These are phyloP conservation scores for Urocyon cinereoargenteus DNA, from an alignment of 2,797 vertebrate species.

Conservation along the genomic window DNA sequence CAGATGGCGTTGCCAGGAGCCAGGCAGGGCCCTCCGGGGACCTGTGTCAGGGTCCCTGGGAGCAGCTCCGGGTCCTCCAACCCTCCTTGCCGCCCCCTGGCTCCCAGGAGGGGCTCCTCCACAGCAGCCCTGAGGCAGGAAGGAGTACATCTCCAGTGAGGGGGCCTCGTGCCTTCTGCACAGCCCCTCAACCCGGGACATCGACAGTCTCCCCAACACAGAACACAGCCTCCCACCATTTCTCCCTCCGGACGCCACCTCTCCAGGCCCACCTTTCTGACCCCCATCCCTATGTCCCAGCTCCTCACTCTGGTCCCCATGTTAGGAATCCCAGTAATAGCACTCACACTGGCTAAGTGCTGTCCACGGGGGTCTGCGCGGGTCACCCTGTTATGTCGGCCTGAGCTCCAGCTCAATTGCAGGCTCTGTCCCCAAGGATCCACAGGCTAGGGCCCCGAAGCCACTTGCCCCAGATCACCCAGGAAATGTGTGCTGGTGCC, in stretches of 20 bases:
- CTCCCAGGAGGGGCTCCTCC: not conserved
- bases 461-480: not conserved
- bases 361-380: accelerated
- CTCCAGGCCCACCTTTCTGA: accelerated
- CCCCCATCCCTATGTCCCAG: accelerated
- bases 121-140: accelerated
- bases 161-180: accelerated
- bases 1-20: slow-evolving; percentile 34
- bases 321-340: not conserved
- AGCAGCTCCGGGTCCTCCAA: not conserved
- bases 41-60: not conserved
- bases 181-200: accelerated
- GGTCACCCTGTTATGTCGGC: accelerated
- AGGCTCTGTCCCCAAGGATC: accelerated
- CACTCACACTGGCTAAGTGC: accelerated
- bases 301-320: too few species aligned
- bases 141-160: accelerated
- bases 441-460: accelerated
- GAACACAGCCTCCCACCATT: accelerated
- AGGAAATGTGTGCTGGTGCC: accelerated
- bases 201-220: accelerated
- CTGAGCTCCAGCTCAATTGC: accelerated
- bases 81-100: accelerated
- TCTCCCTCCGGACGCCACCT: accelerated
- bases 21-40: not conserved